Percentiles rank a stretch among this genome's conserved stretches.
Evolutionary conservation across 2,113 vertebrate genomes (phyloP).

Genomic region (Procapra przewalskii): DNA sequence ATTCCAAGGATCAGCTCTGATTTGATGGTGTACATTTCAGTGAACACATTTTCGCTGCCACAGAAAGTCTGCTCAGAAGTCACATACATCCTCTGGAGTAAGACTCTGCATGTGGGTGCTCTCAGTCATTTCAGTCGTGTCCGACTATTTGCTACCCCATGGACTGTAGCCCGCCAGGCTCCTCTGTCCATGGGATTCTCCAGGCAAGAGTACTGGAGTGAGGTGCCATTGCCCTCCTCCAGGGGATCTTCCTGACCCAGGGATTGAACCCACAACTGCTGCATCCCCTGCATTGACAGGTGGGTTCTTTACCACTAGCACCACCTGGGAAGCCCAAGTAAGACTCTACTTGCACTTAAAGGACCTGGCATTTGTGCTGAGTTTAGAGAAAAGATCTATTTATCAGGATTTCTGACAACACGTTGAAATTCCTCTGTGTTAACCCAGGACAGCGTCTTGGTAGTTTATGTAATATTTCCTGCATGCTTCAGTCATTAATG

Average conservation of each 20-base stretch:
- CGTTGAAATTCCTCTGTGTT: conserved; percentile 23
- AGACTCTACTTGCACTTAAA: background rate
- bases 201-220: background rate
- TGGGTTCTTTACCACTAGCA: background rate
- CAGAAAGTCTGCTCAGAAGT: conserved; percentile 69
- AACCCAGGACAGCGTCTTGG: conserved; percentile 24
- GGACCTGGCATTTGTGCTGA: conserved; percentile 60
- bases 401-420: conserved; percentile 27
- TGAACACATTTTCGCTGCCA: conserved; percentile 67
- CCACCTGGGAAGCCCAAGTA: background rate
- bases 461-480: background rate
- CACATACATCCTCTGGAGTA: conserved; percentile 62
- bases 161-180: background rate
- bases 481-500: background rate
- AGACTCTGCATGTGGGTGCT: background rate
- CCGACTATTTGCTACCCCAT: background rate
- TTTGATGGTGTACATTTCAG: conserved; percentile 33
- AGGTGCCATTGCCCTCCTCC: background rate
- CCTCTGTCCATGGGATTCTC: background rate
- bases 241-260: background rate
- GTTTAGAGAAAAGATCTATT: conserved; percentile 25
- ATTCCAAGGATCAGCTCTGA: conserved; percentile 50
- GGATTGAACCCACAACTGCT: background rate
- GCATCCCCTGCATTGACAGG: background rate
- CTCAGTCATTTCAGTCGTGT: background rate